Conservation (phyloP, 2,113 vertebrate genomes). For the Solea solea region DNA sequence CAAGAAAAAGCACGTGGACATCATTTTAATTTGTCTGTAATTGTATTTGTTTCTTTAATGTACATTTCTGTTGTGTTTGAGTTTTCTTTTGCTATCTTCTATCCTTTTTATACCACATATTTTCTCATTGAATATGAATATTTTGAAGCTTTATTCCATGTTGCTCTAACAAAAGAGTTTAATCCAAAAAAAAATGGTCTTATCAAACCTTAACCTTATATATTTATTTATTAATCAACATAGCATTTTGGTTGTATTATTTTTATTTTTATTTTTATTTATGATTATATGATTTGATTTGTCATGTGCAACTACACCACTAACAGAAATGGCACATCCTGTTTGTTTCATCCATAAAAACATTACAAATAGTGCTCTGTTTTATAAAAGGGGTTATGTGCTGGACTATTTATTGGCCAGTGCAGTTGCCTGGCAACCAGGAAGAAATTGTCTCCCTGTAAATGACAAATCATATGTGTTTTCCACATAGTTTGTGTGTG, state of each 20-base stretch:
- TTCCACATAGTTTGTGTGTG: not conserved
- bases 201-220: no score
- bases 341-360: not conserved
- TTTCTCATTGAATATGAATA: not conserved
- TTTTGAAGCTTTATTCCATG: not conserved
- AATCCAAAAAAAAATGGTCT: no score
- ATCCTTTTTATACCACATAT: slow-evolving; percentile 24
- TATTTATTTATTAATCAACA: no score
- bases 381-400: not conserved
- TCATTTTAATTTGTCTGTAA: not conserved
- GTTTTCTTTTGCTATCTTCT: slow-evolving; percentile 11
- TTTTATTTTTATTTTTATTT: no score
- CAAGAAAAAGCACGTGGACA: not conserved
- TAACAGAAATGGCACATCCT: not conserved
- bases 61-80: not conserved
- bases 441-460: not conserved
- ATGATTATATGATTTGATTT: no score
- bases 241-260: no score
- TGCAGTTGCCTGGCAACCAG: not conserved
- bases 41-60: slow-evolving; percentile 3
- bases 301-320: no score
- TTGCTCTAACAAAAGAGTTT: not conserved
- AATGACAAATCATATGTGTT: not conserved
- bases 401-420: not conserved
- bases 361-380: not conserved